A percentile compares a stretch with the other conserved stretches of the same genome.
Evolutionary conservation across 2,797 vertebrate species (phyloP).

Genomic region (Pelochelys cantorii): DNA sequence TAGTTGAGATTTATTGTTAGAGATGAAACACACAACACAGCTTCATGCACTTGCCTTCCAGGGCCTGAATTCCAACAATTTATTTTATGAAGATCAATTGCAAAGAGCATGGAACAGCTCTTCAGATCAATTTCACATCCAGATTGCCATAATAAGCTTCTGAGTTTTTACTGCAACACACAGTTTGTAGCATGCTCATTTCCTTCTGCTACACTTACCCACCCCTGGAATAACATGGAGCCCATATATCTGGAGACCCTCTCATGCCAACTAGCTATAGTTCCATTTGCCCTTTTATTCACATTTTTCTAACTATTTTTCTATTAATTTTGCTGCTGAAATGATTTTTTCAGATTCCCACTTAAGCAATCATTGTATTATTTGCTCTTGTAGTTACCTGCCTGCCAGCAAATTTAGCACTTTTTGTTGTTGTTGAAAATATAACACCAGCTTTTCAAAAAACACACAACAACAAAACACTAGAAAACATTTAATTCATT

Average conservation of each 20-base stretch:
- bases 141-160: not conserved
- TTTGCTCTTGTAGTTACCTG: not conserved
- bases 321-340: conserved; percentile 22
- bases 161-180: not conserved
- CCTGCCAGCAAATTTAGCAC: not conserved
- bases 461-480: not conserved
- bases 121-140: conserved; percentile 20
- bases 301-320: not conserved
- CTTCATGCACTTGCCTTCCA: not conserved
- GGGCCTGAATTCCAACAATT: not conserved
- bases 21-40: not conserved
- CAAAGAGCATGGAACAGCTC: not conserved
- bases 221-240: not conserved
- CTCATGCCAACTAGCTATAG: fast-evolving
- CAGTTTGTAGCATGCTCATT: not conserved
- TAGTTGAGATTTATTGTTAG: not conserved
- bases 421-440: not conserved
- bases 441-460: conserved; percentile 16
- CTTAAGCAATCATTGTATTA: conserved; percentile 42
- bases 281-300: not conserved
- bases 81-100: not conserved
- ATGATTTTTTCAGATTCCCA: conserved; percentile 21
- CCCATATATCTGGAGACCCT: not conserved
- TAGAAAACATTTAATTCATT: fast-evolving
- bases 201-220: not conserved